Evolutionary conservation across 2,113 vertebrate species (phyloP), one percentile per base, ranked within the genome.

Genomic region (Centrocercus urophasianus): DNA sequence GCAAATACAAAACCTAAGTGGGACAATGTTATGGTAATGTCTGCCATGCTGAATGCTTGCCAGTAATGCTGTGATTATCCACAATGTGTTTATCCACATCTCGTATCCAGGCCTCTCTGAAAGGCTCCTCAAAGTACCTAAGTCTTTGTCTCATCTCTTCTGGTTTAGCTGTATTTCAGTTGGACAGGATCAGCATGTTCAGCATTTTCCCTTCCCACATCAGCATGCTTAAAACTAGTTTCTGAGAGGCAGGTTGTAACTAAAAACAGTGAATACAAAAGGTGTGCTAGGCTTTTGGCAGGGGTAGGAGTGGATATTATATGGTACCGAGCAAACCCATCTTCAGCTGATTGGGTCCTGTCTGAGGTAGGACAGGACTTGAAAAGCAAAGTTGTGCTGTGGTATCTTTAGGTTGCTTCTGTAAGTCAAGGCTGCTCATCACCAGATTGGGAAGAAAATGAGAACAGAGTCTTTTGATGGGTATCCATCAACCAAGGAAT

Each of bases 251-350:
- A 47, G 10, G 24, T 69, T 85, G 38, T 66, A 38, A 2, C 64
- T 72, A 43, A 83, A 91, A 36, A 1, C 10, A 30, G 2, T 40
- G 36, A 50, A 20, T 66, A 28, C 27, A 38, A 38, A 84, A 56
- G 42, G 7, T 5, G 17, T 12, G 14, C n/a, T 36, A 9, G 50
- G 14, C 40, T 61, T 78, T 13, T 34, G 21, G 30, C 27, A 17
- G 19, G 12, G 6, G 6, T 2, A 2, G 10, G 7, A 42, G 13
- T 6, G 18, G 8, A 56, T 28, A 8, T 11, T 19, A 10, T 10
- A 8, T 30, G 27, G 30, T 27, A 27, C 4, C 11, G 7, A 54
- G n/a, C 30, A 80, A 27, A 64, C 47, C n/a, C 38, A 6, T 42
- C 65, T 83, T 73, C 13, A 76, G 22, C 42, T 81, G 79, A 16